Percentiles rank a stretch among this genome's conserved stretches.
Evolutionary conservation across 2,888 invertebrate species (phyloP).

Genomic region (Oscheius sp.): DNA sequence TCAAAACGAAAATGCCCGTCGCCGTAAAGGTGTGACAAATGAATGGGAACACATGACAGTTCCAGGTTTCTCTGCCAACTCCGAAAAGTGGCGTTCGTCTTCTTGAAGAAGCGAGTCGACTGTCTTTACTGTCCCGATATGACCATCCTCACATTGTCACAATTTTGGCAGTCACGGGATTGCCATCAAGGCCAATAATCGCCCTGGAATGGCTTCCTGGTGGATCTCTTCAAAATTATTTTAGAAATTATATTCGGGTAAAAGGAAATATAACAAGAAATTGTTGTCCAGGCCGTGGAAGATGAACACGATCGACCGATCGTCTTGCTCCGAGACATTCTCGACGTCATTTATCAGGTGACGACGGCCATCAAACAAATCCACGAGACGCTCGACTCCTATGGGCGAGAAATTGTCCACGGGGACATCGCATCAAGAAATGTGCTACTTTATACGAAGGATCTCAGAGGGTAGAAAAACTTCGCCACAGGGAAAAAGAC

Average conservation of each 20-base stretch:
- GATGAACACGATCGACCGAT: conserved; percentile 59
- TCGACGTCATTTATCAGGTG: conserved; percentile 57
- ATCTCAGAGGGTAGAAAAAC: conserved; percentile 62
- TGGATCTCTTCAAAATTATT: conserved; percentile 69
- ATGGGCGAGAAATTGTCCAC: conserved; percentile 69
- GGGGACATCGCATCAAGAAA: conserved; percentile 69
- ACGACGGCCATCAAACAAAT: conserved; percentile 66
- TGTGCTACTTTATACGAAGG: conserved; percentile 60
- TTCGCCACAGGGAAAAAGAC: too few species aligned
- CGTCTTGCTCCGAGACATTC: conserved; percentile 64
- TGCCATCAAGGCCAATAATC: conserved; percentile 61
- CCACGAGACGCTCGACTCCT: conserved; percentile 58
- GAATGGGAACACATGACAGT: background rate
- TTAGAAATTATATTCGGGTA: conserved; percentile 65
- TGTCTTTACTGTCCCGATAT: conserved; percentile 51
- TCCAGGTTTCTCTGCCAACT: conserved; percentile 69
- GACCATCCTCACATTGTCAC: conserved; percentile 69
- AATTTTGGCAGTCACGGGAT: conserved; percentile 60
- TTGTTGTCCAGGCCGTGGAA: conserved; percentile 36
- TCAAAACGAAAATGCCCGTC: conserved; percentile 68
- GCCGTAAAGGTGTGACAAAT: conserved; percentile 65
- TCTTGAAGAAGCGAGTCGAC: conserved; percentile 68
- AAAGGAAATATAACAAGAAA: background rate
- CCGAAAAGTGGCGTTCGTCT: conserved; percentile 68
- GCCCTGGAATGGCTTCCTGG: conserved; percentile 72